Evolutionary conservation across 2,888 invertebrate genomes (phyloP).

Genomic region (Drosophila mimetica): DNA sequence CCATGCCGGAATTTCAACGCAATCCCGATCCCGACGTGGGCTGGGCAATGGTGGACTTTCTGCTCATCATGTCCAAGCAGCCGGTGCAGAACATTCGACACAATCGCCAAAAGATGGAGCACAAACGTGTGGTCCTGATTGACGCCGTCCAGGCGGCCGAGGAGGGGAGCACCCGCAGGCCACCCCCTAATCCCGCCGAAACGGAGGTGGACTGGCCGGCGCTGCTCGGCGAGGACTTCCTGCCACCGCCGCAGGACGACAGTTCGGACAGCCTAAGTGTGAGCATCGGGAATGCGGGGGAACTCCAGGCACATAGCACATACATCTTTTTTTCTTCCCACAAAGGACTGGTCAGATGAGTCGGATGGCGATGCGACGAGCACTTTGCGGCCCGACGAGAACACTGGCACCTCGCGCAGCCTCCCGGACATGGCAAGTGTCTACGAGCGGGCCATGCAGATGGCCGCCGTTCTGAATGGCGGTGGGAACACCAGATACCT

Average conservation of each 20-base stretch:
- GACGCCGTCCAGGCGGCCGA: slow-evolving; percentile 24
- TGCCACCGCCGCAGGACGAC: slow-evolving; percentile 13
- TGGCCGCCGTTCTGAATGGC: not conserved
- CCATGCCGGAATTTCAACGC: slow-evolving; percentile 72
- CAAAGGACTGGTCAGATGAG: slow-evolving; percentile 81
- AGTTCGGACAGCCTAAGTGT: slow-evolving; percentile 74
- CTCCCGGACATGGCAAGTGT: slow-evolving; percentile 4
- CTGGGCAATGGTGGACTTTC: slow-evolving; percentile 85
- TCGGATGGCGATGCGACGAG: not conserved
- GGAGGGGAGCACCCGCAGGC: too few relatives aligned
- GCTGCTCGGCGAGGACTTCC: slow-evolving; percentile 68
- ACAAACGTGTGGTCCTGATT: slow-evolving; percentile 19
- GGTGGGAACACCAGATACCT: not conserved
- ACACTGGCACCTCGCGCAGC: not conserved
- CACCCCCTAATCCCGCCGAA: slow-evolving; percentile 5
- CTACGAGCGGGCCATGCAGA: slow-evolving; percentile 5
- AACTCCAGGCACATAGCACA: not conserved
- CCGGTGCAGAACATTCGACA: slow-evolving; percentile 79
- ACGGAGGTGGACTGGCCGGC: slow-evolving; percentile 51
- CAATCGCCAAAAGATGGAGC: slow-evolving; percentile 65
- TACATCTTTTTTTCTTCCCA: too few relatives aligned
- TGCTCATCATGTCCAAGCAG: slow-evolving; percentile 84
- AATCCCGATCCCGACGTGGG: slow-evolving; percentile 84
- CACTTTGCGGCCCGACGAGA: too few relatives aligned
- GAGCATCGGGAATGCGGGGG: slow-evolving; percentile 36